These are phyloP conservation scores for Leptopterna dolabrata DNA, from an alignment of 2,888 invertebrate genomes.

Conservation along the genomic window DNA sequence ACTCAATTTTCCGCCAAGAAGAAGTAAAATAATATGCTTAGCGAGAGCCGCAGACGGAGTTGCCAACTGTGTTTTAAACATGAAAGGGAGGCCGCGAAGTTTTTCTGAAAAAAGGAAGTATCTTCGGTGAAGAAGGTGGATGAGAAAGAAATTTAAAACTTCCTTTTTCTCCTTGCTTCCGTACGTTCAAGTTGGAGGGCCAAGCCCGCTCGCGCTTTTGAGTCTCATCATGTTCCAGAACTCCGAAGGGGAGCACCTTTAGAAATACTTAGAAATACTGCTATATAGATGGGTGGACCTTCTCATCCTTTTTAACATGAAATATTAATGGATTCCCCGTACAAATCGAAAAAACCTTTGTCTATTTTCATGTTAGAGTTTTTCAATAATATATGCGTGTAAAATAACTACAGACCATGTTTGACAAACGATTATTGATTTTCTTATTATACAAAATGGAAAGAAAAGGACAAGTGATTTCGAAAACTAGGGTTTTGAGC, in stretches of 20 bases:
- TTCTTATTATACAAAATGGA: too few relatives aligned
- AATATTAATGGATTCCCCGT: background rate
- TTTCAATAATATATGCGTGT: too few relatives aligned
- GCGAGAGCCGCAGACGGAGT: background rate
- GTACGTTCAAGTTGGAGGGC: background rate
- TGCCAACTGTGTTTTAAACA: conserved; percentile 18
- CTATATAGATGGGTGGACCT: background rate
- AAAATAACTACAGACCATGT: too few relatives aligned
- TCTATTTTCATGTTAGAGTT: too few relatives aligned
- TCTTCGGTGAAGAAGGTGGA: background rate
- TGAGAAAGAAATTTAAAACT: conserved; percentile 25
- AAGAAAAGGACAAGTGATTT: too few relatives aligned
- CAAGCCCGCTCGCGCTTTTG: background rate
- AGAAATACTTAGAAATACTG: background rate
- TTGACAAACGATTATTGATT: too few relatives aligned
- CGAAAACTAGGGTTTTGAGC: too few relatives aligned
- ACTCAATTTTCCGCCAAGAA: background rate
- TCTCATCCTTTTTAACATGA: background rate
- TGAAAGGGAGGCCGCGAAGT: background rate
- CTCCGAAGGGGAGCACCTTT: background rate
- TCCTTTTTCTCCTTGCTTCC: background rate
- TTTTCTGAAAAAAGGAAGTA: background rate
- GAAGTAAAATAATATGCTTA: background rate
- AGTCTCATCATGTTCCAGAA: conserved; percentile 6
- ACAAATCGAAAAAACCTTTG: background rate